Evolutionary conservation across 2,888 invertebrate species (phyloP).

Genomic region (Nycteola revayana): DNA sequence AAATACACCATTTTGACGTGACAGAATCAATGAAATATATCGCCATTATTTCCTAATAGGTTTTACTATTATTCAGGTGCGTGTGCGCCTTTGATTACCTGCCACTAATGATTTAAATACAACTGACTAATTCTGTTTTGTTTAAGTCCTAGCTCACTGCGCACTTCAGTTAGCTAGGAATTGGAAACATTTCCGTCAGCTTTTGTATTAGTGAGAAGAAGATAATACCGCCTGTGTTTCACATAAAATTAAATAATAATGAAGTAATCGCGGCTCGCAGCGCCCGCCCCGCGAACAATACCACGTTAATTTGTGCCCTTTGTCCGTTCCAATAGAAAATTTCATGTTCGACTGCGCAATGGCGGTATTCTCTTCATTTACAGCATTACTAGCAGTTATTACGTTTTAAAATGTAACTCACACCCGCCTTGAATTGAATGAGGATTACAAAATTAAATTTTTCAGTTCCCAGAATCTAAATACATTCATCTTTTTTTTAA

Average conservation of each 20-base stretch:
- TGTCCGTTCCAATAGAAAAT: slow-evolving; percentile 77
- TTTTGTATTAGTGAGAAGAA: slow-evolving; percentile 27
- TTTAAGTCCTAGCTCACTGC: background rate
- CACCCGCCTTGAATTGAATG: slow-evolving; percentile 57
- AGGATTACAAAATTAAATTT: slow-evolving; percentile 26
- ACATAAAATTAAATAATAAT: slow-evolving; percentile 77
- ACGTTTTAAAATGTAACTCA: slow-evolving; percentile 74
- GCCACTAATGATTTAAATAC: background rate
- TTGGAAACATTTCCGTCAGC: slow-evolving; percentile 11
- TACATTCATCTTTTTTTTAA: slow-evolving; percentile 19
- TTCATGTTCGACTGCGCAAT: slow-evolving; percentile 69
- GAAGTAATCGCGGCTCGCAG: slow-evolving; percentile 63
- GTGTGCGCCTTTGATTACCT: too few species aligned
- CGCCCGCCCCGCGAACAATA: slow-evolving; percentile 63
- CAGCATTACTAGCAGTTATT: slow-evolving; percentile 41
- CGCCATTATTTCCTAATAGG: too few species aligned
- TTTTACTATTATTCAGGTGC: too few species aligned
- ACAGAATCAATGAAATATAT: too few species aligned
- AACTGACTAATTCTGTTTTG: background rate
- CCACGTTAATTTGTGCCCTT: slow-evolving; percentile 73
- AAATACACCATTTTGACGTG: too few species aligned
- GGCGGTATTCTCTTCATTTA: slow-evolving; percentile 57
- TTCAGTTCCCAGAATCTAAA: slow-evolving; percentile 23
- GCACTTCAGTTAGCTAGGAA: background rate
- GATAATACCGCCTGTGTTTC: slow-evolving; percentile 38